Evolutionary conservation across 2,113 vertebrate genomes (phyloP).

Genomic region (Onychorhynchus coronatus): DNA sequence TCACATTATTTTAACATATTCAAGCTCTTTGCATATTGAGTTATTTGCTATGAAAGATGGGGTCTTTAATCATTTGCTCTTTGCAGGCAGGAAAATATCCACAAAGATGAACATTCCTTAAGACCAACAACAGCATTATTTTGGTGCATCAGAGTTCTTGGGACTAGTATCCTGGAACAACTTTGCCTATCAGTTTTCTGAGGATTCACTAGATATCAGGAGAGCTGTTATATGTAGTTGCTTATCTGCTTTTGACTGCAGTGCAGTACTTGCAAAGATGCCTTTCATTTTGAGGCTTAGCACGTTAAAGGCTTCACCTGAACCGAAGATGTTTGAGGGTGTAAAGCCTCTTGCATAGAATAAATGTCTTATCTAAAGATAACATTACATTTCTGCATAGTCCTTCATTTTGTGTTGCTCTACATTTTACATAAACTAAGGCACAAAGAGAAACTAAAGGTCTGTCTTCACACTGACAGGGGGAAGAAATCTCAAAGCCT

Average conservation of each 20-base stretch:
- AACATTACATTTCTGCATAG: not conserved
- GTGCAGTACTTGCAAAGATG: not conserved
- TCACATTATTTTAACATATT: constrained; percentile 7
- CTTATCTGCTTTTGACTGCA: constrained; percentile 44
- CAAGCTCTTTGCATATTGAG: not conserved
- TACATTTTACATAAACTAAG: constrained; percentile 33
- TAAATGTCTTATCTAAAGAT: constrained; percentile 44
- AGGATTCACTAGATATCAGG: not conserved
- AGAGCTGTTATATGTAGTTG: constrained; percentile 29
- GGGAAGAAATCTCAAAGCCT: not conserved
- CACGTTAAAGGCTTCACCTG: constrained; percentile 20
- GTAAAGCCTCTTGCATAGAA: not conserved
- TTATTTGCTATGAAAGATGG: not conserved
- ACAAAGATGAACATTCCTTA: not conserved
- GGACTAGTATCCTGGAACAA: not conserved
- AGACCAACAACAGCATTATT: not conserved
- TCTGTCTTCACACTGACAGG: not conserved
- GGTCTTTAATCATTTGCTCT: not conserved
- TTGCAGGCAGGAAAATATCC: not conserved
- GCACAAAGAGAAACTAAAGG: constrained; percentile 11
- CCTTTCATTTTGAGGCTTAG: constrained; percentile 25
- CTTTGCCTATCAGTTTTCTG: constrained; percentile 14
- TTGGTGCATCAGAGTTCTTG: not conserved
- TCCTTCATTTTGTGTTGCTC: constrained; percentile 1
- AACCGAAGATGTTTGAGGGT: not conserved